Conservation (phyloP, 2,113 vertebrate species). For the Riparia riparia region DNA sequence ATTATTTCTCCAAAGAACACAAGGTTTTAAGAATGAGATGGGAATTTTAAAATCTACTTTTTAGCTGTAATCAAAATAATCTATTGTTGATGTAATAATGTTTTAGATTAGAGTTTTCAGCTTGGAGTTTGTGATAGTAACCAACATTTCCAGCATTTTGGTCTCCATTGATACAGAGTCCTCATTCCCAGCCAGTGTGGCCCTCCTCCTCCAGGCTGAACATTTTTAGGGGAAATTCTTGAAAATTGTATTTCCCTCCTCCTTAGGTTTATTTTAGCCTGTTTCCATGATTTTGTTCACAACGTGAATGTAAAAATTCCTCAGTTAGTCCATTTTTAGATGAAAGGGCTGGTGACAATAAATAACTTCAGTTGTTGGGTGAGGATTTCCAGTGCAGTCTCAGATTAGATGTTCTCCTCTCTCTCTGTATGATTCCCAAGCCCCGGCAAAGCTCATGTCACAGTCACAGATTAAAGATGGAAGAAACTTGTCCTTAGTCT, state of each 20-base stretch:
- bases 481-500: not conserved
- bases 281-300: not conserved
- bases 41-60: not conserved
- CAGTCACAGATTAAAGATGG: not conserved
- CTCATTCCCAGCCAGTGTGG: not conserved
- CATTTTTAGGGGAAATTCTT: not conserved
- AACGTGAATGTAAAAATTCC: not conserved
- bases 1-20: not conserved
- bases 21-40: not conserved
- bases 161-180: not conserved
- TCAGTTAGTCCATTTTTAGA: not conserved
- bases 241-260: not conserved
- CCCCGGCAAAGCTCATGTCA: not conserved
- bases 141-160: rapidly evolving
- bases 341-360: not conserved
- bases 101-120: not conserved
- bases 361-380: not conserved
- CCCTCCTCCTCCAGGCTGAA: not conserved
- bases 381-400: not conserved
- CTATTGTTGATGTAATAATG: not conserved
- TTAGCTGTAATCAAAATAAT: not conserved
- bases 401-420: not conserved
- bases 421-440: rapidly evolving
- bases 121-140: not conserved
- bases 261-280: not conserved